These are phyloP conservation scores for Heteromyza rotundicornis DNA, from an alignment of 2,888 invertebrate genomes.

Conservation along the genomic window DNA sequence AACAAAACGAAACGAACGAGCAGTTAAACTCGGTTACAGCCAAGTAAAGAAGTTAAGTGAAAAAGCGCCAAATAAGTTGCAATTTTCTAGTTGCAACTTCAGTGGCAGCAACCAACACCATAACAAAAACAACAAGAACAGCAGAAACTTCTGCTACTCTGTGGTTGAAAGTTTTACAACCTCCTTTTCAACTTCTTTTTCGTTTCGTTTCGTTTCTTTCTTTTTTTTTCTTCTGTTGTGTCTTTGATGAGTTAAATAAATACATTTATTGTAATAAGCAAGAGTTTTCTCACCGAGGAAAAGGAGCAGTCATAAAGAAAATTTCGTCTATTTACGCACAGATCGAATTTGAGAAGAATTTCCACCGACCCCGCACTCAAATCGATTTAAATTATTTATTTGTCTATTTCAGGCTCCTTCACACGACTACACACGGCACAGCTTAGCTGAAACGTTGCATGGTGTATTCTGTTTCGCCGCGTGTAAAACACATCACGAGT, in stretches of 20 bases:
- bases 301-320: too few relatives aligned
- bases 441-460: too few relatives aligned
- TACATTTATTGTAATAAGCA: too few relatives aligned
- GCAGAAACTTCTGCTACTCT: background rate
- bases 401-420: too few relatives aligned
- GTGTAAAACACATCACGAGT: background rate
- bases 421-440: too few relatives aligned
- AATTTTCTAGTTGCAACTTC: slow-evolving; percentile 20
- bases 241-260: slow-evolving; percentile 20
- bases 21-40: background rate
- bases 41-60: background rate
- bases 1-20: background rate
- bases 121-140: slow-evolving; percentile 1
- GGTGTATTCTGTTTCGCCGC: background rate
- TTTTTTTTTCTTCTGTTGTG: background rate
- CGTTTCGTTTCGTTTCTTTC: background rate
- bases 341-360: too few relatives aligned
- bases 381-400: too few relatives aligned
- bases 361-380: too few relatives aligned
- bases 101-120: too few relatives aligned
- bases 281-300: too few relatives aligned
- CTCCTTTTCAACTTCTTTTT: background rate
- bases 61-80: slow-evolving; percentile 22
- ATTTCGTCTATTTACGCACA: too few relatives aligned
- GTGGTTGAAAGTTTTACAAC: slow-evolving; percentile 1